A percentile compares a stretch with the other conserved stretches of the same genome.
Conservation (phyloP, 2,113 vertebrate genomes). For the Cairina moschata region DNA sequence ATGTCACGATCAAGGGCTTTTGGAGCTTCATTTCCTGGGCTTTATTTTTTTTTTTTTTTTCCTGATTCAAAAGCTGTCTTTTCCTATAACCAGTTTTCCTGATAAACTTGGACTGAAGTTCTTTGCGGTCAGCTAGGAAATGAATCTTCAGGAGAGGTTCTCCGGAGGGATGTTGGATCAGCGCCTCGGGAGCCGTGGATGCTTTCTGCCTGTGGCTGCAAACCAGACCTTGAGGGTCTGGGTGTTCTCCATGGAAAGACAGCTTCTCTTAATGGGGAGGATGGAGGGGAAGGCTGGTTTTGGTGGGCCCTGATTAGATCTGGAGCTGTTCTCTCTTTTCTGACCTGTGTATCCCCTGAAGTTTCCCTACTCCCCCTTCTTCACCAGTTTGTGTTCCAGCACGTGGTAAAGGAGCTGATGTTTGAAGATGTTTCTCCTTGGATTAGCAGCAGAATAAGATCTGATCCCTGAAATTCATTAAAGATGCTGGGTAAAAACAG, state of each 20-base stretch:
- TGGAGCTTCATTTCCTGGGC: background rate
- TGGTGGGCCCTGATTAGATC: background rate
- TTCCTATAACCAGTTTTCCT: background rate
- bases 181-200: background rate
- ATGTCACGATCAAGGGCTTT: background rate
- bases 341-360: too few relatives aligned
- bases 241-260: background rate
- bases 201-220: background rate
- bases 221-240: background rate
- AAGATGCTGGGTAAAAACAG: background rate
- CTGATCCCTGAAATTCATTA: too few relatives aligned
- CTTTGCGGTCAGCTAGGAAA: background rate
- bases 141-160: background rate
- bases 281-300: background rate
- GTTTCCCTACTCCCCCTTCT: background rate
- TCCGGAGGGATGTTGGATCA: background rate
- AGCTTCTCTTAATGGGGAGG: too few relatives aligned
- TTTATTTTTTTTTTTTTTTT: background rate
- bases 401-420: background rate
- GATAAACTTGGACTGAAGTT: too few relatives aligned
- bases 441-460: background rate
- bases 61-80: background rate
- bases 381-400: background rate
- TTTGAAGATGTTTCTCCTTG: background rate
- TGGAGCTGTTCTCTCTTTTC: background rate